Evolutionary conservation across 2,888 invertebrate species (phyloP), one percentile per base, ranked within the genome.

Genomic region (Anthrax anthrax): DNA sequence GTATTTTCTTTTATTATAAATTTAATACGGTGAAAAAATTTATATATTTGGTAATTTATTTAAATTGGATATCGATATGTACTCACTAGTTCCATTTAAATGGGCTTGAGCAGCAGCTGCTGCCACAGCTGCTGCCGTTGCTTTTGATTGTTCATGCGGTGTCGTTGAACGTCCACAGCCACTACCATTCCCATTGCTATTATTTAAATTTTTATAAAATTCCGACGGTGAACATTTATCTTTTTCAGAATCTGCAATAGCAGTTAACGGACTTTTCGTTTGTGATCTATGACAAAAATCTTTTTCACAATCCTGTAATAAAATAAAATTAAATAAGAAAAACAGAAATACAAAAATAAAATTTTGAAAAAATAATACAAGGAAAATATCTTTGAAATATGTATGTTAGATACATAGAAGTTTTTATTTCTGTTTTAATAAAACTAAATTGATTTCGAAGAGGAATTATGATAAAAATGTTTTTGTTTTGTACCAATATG

Each of bases 71-170:
- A 16, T 62, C 63, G 68, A 69, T 68, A 67, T 68, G 66, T 70
- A 74, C 77, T 71, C 69, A 79, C 79, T 78, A 58, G 77, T 74
- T 61, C 79, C 79, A 60, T 79, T 79, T 41, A 78, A 64, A 62
- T 78, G 78, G 41, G 76, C 73, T 51, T 73, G 71, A 27, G 70
- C 70, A 37, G 72, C 70, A 14, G 74, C 71, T 14, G 71, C 70
- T 36, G 72, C 72, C 3, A 12, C 29, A 44, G 65, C 65, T 50
- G 71, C 71, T 47, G 69, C 67, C 39, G 57, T 54, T 42, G 70
- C 71, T 53, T 72, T 72, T 46, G 62, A 57, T 49, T 64, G 63
- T 1, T 63, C 65, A 50, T 59, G 59, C 14, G 32, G 42, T n/a
- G 46, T 37, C 2, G 23, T 27, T 23, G 23, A 23, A 12, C 29